These are phyloP conservation scores for Aepyceros melampus DNA, from an alignment of 2,113 vertebrate species.

Conservation along the genomic window DNA sequence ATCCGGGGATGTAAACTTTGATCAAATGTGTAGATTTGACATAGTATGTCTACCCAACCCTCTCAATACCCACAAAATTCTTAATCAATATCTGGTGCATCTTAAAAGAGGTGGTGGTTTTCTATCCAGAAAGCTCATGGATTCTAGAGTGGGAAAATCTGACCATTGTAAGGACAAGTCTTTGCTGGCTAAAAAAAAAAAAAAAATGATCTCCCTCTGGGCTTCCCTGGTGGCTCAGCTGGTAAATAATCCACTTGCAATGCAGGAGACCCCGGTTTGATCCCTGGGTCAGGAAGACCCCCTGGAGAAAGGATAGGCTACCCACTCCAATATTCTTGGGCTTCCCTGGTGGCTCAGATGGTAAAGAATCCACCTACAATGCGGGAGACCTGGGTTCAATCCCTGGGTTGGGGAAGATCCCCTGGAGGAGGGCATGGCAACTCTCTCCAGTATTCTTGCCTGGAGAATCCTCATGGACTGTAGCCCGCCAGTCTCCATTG, in stretches of 20 bases:
- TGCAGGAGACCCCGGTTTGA: background rate
- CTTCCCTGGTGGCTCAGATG: background rate
- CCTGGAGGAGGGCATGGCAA: background rate
- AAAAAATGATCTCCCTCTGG: background rate
- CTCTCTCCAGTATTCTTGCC: background rate
- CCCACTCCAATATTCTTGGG: background rate
- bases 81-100: too few relatives aligned
- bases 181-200: background rate
- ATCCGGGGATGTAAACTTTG: background rate
- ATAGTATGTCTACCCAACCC: background rate
- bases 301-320: background rate
- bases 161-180: rapidly evolving
- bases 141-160: background rate
- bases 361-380: background rate
- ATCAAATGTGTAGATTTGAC: background rate
- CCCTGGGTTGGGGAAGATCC: background rate
- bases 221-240: background rate
- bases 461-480: background rate
- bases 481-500: rapidly evolving
- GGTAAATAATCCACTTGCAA: background rate
- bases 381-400: background rate
- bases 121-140: background rate
- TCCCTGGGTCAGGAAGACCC: background rate
- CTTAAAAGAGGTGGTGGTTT: background rate
- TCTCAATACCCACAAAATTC: too few relatives aligned